Conservation (phyloP, 2,797 vertebrate species). For the Phataginus tetradactyla region DNA sequence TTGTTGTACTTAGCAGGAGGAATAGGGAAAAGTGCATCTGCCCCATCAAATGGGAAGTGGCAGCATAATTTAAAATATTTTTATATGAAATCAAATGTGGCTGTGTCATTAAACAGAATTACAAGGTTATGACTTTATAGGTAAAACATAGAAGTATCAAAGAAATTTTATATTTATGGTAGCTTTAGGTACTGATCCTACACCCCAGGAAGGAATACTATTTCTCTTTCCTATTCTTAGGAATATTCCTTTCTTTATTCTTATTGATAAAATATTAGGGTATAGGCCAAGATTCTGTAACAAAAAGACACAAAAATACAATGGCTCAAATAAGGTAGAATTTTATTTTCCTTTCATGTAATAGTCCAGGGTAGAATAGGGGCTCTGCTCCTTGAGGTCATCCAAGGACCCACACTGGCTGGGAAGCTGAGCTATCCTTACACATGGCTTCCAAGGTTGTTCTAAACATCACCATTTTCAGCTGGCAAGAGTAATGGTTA, state of each 20-base stretch:
- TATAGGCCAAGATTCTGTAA: not conserved
- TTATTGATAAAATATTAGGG: not conserved
- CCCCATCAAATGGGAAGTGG: not conserved
- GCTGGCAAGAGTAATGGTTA: not conserved
- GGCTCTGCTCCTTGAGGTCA: not conserved
- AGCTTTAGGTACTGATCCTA: not conserved
- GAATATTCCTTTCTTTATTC: not conserved
- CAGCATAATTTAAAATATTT: slow-evolving; percentile 28
- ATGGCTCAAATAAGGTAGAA: not conserved
- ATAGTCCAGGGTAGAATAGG: not conserved
- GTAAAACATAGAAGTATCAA: slow-evolving; percentile 9
- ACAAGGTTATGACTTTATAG: not conserved
- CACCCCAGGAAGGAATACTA: not conserved
- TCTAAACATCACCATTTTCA: not conserved
- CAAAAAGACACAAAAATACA: not conserved
- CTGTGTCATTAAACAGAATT: slow-evolving; percentile 28
- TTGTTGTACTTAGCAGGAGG: not conserved
- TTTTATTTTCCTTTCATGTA: slow-evolving; percentile 33
- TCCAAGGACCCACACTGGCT: not conserved
- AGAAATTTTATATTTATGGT: slow-evolving; percentile 1
- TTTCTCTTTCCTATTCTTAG: not conserved
- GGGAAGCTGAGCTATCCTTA: not conserved
- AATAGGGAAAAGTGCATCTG: not conserved
- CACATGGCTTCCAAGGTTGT: not conserved
- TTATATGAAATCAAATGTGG: not conserved